phyloP scores from a whole-genome alignment of 2,113 vertebrate species.

The Clinocottus analis region DNA sequence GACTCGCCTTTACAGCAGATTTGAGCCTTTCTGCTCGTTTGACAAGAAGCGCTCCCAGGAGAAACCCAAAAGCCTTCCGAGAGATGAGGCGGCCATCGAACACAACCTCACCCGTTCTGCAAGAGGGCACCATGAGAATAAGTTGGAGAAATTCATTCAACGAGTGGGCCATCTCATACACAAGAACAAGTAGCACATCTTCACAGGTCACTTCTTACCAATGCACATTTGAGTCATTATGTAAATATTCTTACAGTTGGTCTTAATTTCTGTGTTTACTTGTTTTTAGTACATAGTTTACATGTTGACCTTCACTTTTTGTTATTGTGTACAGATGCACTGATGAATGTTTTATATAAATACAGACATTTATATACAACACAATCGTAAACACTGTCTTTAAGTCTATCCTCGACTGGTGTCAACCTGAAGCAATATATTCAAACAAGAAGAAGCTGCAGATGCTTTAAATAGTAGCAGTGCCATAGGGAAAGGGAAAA shows the following conservation, averaged over 20 bases:
- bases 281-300: conserved; percentile 44
- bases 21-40: conserved; percentile 87
- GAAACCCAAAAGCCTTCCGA: conserved; percentile 71
- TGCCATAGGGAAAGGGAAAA: conserved; percentile 28
- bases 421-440: neutral
- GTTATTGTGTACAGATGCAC: conserved; percentile 32
- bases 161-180: conserved; percentile 88
- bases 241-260: conserved; percentile 4
- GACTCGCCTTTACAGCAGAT: conserved; percentile 88
- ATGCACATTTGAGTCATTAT: conserved; percentile 1
- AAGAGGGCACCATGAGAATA: conserved; percentile 88
- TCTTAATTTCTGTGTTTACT: conserved; percentile 10
- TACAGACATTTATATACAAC: neutral
- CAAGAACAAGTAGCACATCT: conserved; percentile 86
- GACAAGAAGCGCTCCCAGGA: conserved; percentile 82
- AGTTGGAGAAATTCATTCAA: conserved; percentile 91
- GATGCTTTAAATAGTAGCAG: neutral
- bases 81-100: conserved; percentile 70
- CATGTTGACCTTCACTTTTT: conserved; percentile 1
- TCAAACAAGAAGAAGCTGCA: neutral
- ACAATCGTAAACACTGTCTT: neutral
- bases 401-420: neutral
- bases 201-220: neutral
- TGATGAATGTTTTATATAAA: conserved; percentile 5
- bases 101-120: conserved; percentile 72